Evolutionary conservation across 1,140 invertebrate species (phyloP), one percentile per base, ranked within the genome.

Genomic region (Bicyclus anynana): DNA sequence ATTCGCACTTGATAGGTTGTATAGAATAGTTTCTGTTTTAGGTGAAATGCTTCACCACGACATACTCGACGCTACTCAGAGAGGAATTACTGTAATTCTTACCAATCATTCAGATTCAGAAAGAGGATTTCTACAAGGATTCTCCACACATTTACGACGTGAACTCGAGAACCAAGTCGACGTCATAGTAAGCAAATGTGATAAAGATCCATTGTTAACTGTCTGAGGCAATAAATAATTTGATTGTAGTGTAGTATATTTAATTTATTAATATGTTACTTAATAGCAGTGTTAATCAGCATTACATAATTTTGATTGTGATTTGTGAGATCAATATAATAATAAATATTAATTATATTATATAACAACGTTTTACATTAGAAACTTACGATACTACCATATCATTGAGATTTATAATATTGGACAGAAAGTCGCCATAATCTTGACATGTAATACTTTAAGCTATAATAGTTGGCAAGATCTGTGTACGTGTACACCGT

Each of bases 41-140:
- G 91, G 98, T 13, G 98, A 99, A 90, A 98, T 99, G 97, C 92
- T 94, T 3, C 98, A 99, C 88, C 98, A 99, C 77, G 97, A 98
- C 52, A 81, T 99, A 0, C 87, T 99, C n/a, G 95, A 99, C 72
- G 95, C 94, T 0, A 91, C 92, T 14, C 95, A 97, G 69, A 90
- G 89, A 57, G 93, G 94, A 0, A 91, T 91, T 14, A 91, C 92
- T 54, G 97, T 99, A 0, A 95, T 99, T 65, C 84, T 99, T 13
- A 96, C 95, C 61, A 97, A 98, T 80, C 98, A 99, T 86, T 96
- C 94, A n/a, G 96, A 98, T 84, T 97, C 96, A 2, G 98, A 99
- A 87, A 90, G 98, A 54, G 97, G 97, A 10, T 99, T 94, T 85
- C 87, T 99, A 0, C 84, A 75, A 16, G 64, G 77, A 37, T 94